Evolutionary conservation across 2,113 vertebrate species (phyloP).

Genomic region (rat (Rattus norvegicus)): DNA sequence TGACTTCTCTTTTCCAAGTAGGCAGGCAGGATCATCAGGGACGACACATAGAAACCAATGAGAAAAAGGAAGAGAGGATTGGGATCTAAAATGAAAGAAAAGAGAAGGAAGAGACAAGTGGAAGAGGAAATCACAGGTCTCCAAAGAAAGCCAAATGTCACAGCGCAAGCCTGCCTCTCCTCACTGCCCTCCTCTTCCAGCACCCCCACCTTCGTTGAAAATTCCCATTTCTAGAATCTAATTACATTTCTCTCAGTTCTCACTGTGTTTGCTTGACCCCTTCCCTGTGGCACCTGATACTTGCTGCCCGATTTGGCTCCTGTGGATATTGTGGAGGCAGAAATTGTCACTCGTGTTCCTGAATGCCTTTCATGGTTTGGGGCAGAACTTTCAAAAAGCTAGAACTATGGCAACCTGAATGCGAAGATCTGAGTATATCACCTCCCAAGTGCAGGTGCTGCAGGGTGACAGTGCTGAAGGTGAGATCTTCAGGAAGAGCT

Average conservation of each 20-base stretch:
- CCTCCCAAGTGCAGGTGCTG: neutral
- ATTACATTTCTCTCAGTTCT: neutral
- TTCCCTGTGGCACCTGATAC: neutral
- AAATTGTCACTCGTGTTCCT: neutral
- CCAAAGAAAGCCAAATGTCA: neutral
- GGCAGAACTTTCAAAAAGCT: neutral
- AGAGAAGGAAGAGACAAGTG: neutral
- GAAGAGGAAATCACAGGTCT: neutral
- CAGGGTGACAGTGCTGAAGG: neutral
- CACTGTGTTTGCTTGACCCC: neutral
- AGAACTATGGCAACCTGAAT: neutral
- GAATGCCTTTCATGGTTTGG: neutral
- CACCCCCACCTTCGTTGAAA: neutral
- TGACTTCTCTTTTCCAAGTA: neutral
- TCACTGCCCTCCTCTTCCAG: neutral
- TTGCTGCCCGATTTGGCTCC: neutral
- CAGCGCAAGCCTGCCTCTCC: neutral
- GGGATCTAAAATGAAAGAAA: neutral
- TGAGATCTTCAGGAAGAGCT: neutral
- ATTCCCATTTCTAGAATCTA: neutral
- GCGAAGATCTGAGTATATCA: neutral
- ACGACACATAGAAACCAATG: too few species aligned
- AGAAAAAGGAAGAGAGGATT: neutral
- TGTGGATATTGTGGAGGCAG: neutral
- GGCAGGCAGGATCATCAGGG: neutral